Evolutionary conservation across 2,888 invertebrate species (phyloP), one percentile per base, ranked within the genome.

Genomic region (Steromphala cineraria): DNA sequence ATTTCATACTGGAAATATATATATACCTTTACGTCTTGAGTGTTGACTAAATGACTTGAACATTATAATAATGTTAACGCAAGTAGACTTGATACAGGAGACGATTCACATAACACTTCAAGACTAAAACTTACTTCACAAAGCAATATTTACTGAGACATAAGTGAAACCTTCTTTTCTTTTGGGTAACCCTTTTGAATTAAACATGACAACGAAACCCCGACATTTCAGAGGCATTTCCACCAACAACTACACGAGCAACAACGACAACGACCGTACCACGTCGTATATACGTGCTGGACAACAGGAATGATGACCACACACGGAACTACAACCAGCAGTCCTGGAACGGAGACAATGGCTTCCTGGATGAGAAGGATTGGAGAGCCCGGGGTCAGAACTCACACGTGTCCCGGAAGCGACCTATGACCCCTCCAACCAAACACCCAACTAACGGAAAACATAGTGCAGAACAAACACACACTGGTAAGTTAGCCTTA

Each of bases 161-260:
- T n/a, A n/a, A n/a, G n/a, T n/a, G n/a, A n/a, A n/a, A n/a, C n/a
- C n/a, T n/a, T n/a, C n/a, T n/a, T n/a, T n/a, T n/a, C n/a, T n/a
- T n/a, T n/a, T n/a, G n/a, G n/a, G n/a, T n/a, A n/a, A n/a, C 21
- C 67, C n/a, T 28, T 19, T 15, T 24, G 5, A 67, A 24, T 67
- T 8, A 17, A 24, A 19, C 28, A 2, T 21, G 10, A 13, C 28
- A 19, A 15, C 21, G 36, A 36, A 36, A 36, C 36, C 36, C 7
- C 36, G 36, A 36, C 36, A 36, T 75, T 55, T 53, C 76, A 76
- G 76, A 76, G 36, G 76, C 55, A n/a, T 55, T 76, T 31, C 76
- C 76, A 53, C 15, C 55, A 53, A 76, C 76, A 55, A 76, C 53
- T 10, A n/a, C 76, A 31, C 1, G 55, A 28, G 55, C 76, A 17